Conservation (phyloP, 2,888 invertebrate species). For the Melitaea athalia region DNA sequence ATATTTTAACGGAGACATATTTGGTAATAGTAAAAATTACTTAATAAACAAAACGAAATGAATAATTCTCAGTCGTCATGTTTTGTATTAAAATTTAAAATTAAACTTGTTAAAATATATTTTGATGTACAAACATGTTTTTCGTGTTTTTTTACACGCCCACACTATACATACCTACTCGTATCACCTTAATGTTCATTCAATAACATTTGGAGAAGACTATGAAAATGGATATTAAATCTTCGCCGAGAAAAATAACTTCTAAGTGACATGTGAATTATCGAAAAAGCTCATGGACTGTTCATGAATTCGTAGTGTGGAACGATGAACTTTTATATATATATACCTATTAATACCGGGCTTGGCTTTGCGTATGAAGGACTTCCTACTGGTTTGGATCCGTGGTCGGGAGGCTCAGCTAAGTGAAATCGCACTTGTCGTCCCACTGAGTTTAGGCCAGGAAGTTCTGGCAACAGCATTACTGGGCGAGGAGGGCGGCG, state of each 20-base stretch:
- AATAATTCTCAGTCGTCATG: background rate
- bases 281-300: constrained; percentile 57
- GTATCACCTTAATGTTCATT: background rate
- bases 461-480: constrained; percentile 40
- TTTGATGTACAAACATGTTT: background rate
- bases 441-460: constrained; percentile 43
- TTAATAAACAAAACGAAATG: too few species aligned
- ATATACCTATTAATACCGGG: constrained; percentile 43
- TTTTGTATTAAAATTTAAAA: background rate
- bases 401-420: constrained; percentile 46
- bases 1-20: background rate
- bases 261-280: constrained; percentile 55
- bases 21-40: too few species aligned
- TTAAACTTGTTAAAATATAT: background rate
- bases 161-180: background rate
- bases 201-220: background rate
- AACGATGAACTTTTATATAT: constrained; percentile 48
- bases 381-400: constrained; percentile 64
- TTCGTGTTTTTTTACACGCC: background rate
- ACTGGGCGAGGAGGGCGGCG: constrained; percentile 41
- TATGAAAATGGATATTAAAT: constrained; percentile 40
- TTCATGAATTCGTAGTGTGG: constrained; percentile 62
- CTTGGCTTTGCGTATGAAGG: constrained; percentile 54
- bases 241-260: constrained; percentile 48
- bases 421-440: constrained; percentile 52